Conservation (phyloP, 2,888 invertebrate genomes). For the Caenorhabditis virilis region DNA sequence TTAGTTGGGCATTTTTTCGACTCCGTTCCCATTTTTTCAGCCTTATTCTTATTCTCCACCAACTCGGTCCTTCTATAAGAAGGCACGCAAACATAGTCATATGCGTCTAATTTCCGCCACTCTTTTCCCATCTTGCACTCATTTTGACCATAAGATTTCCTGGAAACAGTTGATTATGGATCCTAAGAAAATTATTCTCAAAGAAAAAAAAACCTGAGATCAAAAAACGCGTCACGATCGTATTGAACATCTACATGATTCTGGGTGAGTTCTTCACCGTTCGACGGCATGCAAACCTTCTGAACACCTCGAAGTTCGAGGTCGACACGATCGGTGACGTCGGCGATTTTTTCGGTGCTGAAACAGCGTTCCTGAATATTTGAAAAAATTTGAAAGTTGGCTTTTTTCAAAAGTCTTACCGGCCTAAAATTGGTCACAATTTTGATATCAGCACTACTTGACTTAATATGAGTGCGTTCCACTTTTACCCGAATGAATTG, state of each 20-base stretch:
- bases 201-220: conserved; percentile 11
- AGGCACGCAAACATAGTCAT: conserved; percentile 67
- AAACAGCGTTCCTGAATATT: conserved; percentile 16
- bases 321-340: conserved; percentile 2
- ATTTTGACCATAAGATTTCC: conserved; percentile 59
- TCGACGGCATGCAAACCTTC: conserved; percentile 6
- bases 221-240: conserved; percentile 27
- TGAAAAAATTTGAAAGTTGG: not conserved
- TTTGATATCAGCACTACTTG: conserved; percentile 31
- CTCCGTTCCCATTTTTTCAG: not conserved
- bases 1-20: conserved; percentile 2
- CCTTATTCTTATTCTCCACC: not conserved
- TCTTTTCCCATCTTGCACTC: conserved; percentile 55
- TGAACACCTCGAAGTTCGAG: conserved; percentile 21
- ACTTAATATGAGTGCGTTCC: conserved; percentile 18
- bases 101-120: conserved; percentile 63
- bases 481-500: conserved; percentile 40
- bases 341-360: conserved; percentile 5
- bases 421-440: conserved; percentile 34
- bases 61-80: conserved; percentile 10
- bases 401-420: conserved; percentile 5
- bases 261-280: conserved; percentile 11
- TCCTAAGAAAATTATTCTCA: not conserved
- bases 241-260: conserved; percentile 26
- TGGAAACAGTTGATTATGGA: conserved; percentile 12